Conservation (phyloP, 2,797 vertebrate species). For the Fistularia commersonii region DNA sequence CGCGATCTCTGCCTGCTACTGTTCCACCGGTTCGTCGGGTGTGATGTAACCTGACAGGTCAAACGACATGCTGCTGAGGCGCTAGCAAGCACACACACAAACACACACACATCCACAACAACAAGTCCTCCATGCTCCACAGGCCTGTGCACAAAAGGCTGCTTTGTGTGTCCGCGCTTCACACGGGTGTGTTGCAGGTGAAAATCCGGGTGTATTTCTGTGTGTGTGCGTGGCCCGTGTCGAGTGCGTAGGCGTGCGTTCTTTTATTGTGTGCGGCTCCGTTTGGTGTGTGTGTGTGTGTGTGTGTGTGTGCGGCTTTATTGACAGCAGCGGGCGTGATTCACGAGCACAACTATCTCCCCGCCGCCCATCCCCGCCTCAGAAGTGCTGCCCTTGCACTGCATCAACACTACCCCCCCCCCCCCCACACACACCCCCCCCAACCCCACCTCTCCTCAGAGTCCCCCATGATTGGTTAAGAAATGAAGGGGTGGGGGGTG, state of each 20-base stretch:
- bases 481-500: conserved; percentile 19
- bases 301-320: conserved; percentile 28
- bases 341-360: conserved; percentile 57
- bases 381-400: conserved; percentile 75
- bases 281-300: conserved; percentile 8
- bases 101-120: no score
- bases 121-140: no score
- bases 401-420: conserved; percentile 32
- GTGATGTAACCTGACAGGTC: conserved; percentile 64
- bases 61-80: conserved; percentile 48
- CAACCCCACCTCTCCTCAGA: conserved; percentile 51
- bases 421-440: no score
- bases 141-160: conserved; percentile 27
- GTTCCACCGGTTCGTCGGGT: conserved; percentile 11
- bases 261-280: conserved; percentile 5
- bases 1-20: conserved; percentile 5
- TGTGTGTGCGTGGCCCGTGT: conserved; percentile 30
- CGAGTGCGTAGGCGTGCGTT: conserved; percentile 35
- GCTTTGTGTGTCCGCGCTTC: conserved; percentile 4
- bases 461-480: conserved; percentile 57
- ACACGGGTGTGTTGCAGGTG: conserved; percentile 5
- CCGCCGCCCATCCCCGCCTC: conserved; percentile 40
- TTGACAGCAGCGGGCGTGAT: conserved; percentile 58
- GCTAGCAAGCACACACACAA: no score
- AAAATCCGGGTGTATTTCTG: conserved; percentile 13